Evolutionary conservation across 2,113 vertebrate species (phyloP).

Genomic region (Carassius auratus): DNA sequence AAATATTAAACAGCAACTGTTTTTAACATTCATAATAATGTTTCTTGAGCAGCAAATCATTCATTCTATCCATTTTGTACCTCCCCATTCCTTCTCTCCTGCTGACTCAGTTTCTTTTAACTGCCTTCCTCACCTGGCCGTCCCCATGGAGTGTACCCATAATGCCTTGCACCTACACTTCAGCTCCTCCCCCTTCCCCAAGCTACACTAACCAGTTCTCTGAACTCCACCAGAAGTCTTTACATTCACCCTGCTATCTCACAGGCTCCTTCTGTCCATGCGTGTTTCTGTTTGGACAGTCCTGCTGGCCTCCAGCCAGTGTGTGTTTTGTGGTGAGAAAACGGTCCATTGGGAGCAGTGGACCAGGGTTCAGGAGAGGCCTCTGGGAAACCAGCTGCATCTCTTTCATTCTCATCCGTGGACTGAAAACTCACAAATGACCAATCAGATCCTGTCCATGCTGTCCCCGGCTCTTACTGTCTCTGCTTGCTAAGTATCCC

Average conservation of each 20-base stretch:
- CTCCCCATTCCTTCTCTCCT: not conserved
- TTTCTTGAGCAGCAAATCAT: not conserved
- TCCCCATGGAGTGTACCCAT: not conserved
- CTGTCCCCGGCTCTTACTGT: conserved; percentile 34
- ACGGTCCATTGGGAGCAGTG: not conserved
- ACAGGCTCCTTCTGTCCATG: not conserved
- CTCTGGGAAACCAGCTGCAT: not conserved
- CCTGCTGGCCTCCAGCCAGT: conserved; percentile 18
- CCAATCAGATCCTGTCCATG: conserved; percentile 37
- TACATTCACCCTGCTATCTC: not conserved
- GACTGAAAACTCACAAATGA: conserved; percentile 34
- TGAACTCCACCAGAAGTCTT: not conserved
- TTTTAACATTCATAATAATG: not conserved
- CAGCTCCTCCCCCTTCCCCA: not conserved
- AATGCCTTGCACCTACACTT: not conserved
- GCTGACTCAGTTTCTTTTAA: conserved; percentile 8
- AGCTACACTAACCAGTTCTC: conserved; percentile 18
- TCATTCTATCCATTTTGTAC: not conserved
- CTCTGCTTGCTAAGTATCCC: conserved; percentile 30
- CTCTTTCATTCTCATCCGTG: conserved; percentile 24
- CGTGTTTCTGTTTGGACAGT: not conserved
- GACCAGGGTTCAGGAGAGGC: conserved; percentile 8
- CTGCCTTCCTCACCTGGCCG: conserved; percentile 15
- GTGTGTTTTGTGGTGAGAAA: conserved; percentile 11
- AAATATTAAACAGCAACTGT: too few species aligned